A percentile compares a stretch with the other conserved stretches of the same genome.
Conservation (phyloP, 1,140 invertebrate genomes). For the Zaprionus taronus region DNA sequence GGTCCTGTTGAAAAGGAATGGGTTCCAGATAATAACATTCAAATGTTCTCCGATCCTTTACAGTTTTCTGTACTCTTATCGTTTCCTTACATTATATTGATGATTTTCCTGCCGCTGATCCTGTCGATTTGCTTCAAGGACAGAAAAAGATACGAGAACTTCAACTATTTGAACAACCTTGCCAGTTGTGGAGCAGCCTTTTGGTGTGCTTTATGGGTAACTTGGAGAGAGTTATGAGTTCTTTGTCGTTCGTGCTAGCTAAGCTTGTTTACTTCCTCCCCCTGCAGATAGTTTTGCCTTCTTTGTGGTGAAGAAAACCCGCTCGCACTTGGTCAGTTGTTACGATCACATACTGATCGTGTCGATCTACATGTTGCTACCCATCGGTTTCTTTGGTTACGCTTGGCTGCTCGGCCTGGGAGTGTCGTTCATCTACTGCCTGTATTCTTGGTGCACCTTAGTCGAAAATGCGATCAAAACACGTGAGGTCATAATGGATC, state of each 20-base stretch:
- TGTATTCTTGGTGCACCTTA: not conserved
- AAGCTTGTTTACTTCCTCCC: not conserved
- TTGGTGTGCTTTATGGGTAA: constrained; percentile 28
- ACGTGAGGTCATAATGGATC: not conserved
- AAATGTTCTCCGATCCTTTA: not conserved
- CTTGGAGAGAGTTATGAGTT: not conserved
- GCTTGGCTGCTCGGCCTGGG: constrained; percentile 17
- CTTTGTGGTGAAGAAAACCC: not conserved
- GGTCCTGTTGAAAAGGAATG: no score
- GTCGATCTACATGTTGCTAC: constrained; percentile 45
- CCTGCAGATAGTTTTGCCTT: constrained; percentile 18
- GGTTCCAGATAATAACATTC: no score
- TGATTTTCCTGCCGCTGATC: constrained; percentile 7
- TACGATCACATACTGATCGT: constrained; percentile 50
- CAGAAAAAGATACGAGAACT: not conserved
- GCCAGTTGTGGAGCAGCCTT: constrained; percentile 24
- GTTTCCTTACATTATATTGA: constrained; percentile 11
- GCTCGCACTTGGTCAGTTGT: not conserved
- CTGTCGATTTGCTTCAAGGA: constrained; percentile 10
- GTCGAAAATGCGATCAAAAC: fast-evolving
- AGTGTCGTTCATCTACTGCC: constrained; percentile 21
- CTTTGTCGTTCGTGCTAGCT: not conserved
- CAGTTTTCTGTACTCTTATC: not conserved
- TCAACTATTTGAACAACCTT: constrained; percentile 13
- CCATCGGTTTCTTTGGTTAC: constrained; percentile 23